These are phyloP conservation scores for Crotalus viridis DNA, from an alignment of 2,113 vertebrate species.

Conservation along the genomic window DNA sequence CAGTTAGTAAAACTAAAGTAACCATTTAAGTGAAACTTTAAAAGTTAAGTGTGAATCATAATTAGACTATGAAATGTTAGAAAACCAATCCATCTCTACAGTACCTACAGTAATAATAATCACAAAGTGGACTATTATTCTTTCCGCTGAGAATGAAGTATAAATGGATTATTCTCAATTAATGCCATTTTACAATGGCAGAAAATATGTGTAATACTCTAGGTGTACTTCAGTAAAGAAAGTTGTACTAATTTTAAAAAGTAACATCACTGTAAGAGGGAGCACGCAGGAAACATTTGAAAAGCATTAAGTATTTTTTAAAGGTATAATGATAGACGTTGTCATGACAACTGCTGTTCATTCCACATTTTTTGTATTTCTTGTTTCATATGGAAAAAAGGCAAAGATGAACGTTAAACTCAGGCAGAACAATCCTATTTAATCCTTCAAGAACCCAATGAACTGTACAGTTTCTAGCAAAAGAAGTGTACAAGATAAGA, in stretches of 20 bases:
- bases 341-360: conserved; percentile 70
- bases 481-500: neutral
- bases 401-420: conserved; percentile 43
- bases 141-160: neutral
- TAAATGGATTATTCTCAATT: neutral
- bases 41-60: neutral
- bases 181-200: neutral
- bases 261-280: conserved; percentile 43
- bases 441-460: neutral
- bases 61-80: neutral
- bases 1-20: neutral
- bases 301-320: conserved; percentile 62
- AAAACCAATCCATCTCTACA: neutral
- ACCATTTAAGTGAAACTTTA: neutral
- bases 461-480: neutral
- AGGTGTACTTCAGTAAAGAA: neutral
- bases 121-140: neutral
- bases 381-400: conserved; percentile 54
- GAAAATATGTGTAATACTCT: neutral
- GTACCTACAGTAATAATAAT: neutral
- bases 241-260: conserved; percentile 42
- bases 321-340: conserved; percentile 65
- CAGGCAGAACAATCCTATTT: neutral
- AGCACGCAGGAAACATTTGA: conserved; percentile 16
- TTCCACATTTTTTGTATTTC: conserved; percentile 66